Conservation (phyloP, 2,888 invertebrate genomes). For the Lymantria monacha region DNA sequence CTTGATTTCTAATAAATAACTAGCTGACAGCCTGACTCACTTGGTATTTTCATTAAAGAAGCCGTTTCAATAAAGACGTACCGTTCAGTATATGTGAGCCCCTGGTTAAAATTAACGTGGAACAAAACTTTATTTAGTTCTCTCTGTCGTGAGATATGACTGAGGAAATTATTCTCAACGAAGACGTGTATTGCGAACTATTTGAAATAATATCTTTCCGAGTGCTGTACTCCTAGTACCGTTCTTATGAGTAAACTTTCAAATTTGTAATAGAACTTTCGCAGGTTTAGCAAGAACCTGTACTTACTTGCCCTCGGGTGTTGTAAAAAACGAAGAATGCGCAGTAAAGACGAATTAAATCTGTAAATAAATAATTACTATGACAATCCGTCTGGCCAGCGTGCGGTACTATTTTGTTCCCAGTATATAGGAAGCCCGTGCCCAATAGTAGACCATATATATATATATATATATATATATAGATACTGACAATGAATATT, state of each 20-base stretch:
- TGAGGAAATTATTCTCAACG: constrained; percentile 53
- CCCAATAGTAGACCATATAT: no score
- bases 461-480: no score
- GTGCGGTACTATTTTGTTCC: no score
- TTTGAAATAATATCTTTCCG: constrained; percentile 38
- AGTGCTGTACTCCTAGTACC: constrained; percentile 25
- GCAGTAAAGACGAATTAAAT: no score
- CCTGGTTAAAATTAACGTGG: constrained; percentile 69
- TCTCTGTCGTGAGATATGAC: constrained; percentile 36
- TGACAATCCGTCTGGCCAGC: no score
- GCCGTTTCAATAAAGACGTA: constrained; percentile 75
- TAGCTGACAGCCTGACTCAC: constrained; percentile 49
- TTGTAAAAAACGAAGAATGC: no score
- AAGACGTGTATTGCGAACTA: constrained; percentile 55
- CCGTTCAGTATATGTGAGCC: constrained; percentile 49
- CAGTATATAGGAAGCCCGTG: no score
- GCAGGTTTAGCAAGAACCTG: no score
- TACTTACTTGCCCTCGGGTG: no score
- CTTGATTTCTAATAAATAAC: constrained; percentile 31
- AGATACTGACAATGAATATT: no score
- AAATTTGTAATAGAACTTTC: no score
- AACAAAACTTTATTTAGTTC: constrained; percentile 72
- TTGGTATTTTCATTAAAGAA: constrained; percentile 76
- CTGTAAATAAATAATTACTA: no score
- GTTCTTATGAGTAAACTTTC: not conserved